Percentiles rank a stretch among this genome's conserved stretches.
phyloP scores from a whole-genome alignment of 2,797 vertebrate species.

The Podarcis lilfordi region DNA sequence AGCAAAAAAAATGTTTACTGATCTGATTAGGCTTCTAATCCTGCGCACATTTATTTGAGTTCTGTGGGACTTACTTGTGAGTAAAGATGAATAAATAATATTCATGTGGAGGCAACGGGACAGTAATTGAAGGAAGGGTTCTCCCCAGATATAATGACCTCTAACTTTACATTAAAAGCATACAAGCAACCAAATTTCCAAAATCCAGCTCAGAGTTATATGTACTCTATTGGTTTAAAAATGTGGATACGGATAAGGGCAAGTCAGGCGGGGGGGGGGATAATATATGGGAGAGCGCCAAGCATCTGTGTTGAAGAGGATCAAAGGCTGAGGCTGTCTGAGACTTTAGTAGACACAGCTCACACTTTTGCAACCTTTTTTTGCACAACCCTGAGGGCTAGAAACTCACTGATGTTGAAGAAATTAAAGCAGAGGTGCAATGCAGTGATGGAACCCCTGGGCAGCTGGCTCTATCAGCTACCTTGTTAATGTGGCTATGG shows the following conservation, averaged over 20 bases:
- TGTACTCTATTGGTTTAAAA: not conserved
- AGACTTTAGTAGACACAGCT: not conserved
- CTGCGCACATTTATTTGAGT: not conserved
- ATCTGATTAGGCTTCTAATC: not conserved
- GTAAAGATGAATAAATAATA: not conserved
- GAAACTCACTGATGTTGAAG: not conserved
- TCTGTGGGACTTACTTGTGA: not conserved
- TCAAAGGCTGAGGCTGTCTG: not conserved
- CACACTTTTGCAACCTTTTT: not conserved
- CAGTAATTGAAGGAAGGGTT: not conserved
- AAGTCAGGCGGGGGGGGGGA: not conserved
- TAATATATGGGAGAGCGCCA: not conserved
- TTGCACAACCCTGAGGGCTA: not conserved
- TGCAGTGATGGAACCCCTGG: not conserved
- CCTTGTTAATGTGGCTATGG: not conserved
- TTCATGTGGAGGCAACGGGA: too few relatives aligned
- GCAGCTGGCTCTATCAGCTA: not conserved
- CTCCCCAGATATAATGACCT: not conserved
- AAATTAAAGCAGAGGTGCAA: not conserved
- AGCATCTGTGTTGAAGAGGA: not conserved
- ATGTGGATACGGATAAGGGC: not conserved
- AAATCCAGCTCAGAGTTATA: not conserved
- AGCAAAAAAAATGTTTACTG: too few relatives aligned
- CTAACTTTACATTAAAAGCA: not conserved
- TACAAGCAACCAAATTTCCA: not conserved